phyloP scores from a whole-genome alignment of 1,140 invertebrate genomes.

The Bombus difficillimus region DNA sequence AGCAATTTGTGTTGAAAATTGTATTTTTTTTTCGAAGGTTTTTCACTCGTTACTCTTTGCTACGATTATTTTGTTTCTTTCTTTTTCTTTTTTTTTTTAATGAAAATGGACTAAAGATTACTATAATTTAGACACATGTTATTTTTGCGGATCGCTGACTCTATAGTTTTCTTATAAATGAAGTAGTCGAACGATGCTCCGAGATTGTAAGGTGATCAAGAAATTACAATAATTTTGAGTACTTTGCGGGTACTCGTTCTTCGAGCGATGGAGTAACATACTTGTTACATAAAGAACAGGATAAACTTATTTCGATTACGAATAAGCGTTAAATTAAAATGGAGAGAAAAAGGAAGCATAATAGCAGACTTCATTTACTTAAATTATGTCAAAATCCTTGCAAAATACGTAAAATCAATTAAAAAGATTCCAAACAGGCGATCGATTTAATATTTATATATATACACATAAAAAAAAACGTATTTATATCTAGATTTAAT shows the following conservation, averaged over 20 bases:
- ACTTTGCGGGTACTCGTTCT: not conserved
- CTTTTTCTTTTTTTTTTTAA: not conserved
- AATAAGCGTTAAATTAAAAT: not conserved
- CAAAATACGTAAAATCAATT: not conserved
- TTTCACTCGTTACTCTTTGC: not conserved
- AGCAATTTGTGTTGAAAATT: not conserved
- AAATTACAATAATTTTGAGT: conserved; percentile 21
- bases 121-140: not conserved
- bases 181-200: not conserved
- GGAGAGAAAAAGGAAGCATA: not conserved
- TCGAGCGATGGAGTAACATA: not conserved
- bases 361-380: not conserved
- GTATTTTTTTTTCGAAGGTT: not conserved
- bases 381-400: not conserved
- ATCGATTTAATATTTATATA: not conserved
- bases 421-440: not conserved
- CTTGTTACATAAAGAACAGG: not conserved
- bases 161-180: not conserved
- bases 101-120: not conserved
- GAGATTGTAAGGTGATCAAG: not conserved
- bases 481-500: not conserved
- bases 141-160: not conserved
- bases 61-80: not conserved
- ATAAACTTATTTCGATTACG: conserved; percentile 6
- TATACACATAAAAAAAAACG: too few relatives aligned